Conservation (phyloP, 2,888 invertebrate genomes). For the Dascillus cervinus region DNA sequence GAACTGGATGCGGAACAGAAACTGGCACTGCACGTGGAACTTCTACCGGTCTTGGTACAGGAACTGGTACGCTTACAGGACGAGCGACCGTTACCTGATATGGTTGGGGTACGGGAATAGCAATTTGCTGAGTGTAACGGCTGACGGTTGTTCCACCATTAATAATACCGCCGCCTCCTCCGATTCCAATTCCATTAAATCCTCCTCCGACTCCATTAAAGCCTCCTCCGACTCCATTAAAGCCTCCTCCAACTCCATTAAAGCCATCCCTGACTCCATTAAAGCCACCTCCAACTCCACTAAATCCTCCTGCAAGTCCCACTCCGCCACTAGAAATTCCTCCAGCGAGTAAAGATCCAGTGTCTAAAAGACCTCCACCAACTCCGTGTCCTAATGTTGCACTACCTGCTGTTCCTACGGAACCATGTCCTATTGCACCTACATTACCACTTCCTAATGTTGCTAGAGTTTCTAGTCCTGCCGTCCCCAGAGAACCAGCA, state of each 20-base stretch:
- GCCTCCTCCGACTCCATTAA: conserved; percentile 9
- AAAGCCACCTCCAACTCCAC: conserved; percentile 5
- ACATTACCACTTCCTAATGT: no score
- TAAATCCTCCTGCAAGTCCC: conserved; percentile 6
- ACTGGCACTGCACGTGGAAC: conserved; percentile 1
- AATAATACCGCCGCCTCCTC: conserved; percentile 11
- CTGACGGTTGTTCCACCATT: conserved; percentile 34
- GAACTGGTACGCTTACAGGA: conserved; percentile 1
- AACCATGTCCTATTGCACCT: no score
- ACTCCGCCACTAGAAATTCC: conserved; percentile 1
- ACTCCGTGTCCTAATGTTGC: no score
- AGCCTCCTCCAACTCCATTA: conserved; percentile 7
- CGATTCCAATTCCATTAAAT: conserved; percentile 12
- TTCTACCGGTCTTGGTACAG: conserved; percentile 5
- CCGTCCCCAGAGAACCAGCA: no score
- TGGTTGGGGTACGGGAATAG: conserved; percentile 3
- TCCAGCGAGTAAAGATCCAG: no score
- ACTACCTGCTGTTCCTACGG: no score
- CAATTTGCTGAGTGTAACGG: conserved; percentile 27
- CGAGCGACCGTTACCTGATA: conserved; percentile 12
- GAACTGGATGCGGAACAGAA: background rate
- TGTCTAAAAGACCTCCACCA: no score
- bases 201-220: conserved; percentile 2
- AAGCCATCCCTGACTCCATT: conserved; percentile 5
- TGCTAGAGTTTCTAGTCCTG: no score